Percentiles rank a stretch among this genome's conserved stretches.
phyloP scores from a whole-genome alignment of 2,888 invertebrate genomes.

The Leptopilina myrica region DNA sequence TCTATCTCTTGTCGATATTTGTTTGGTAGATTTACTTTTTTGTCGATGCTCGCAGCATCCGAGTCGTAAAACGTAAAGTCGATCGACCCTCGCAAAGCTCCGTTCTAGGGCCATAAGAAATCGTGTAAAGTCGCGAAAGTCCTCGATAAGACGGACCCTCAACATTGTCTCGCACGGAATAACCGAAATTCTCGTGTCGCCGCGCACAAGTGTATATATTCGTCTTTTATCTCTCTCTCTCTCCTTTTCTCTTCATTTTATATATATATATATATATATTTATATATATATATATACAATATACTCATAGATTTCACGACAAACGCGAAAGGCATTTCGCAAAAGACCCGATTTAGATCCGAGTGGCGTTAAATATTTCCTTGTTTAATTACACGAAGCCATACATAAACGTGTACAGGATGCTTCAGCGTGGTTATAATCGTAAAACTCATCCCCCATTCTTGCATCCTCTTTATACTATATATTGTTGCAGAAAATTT shows the following conservation, averaged over 20 bases:
- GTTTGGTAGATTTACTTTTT: conserved; percentile 27
- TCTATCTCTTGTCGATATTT: conserved; percentile 16
- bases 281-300: background rate
- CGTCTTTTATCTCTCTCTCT: too few relatives aligned
- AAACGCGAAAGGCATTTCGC: background rate
- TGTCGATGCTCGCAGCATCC: background rate
- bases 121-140: conserved; percentile 33
- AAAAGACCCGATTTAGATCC: conserved; percentile 30
- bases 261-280: too few relatives aligned
- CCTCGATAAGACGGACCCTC: conserved; percentile 29
- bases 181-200: conserved; percentile 26
- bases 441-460: conserved; percentile 59
- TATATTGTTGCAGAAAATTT: conserved; percentile 25
- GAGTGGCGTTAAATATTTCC: conserved; percentile 56
- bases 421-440: conserved; percentile 54
- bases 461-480: background rate
- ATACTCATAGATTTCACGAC: conserved; percentile 8
- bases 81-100: conserved; percentile 28
- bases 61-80: conserved; percentile 22
- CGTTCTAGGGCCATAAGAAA: conserved; percentile 13
- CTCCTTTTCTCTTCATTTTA: too few relatives aligned
- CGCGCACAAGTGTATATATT: background rate
- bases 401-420: conserved; percentile 41
- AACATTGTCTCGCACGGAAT: conserved; percentile 19
- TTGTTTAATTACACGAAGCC: conserved; percentile 59